These are phyloP conservation scores for Hylomyscus alleni DNA, from an alignment of 2,797 vertebrate genomes.

Conservation along the genomic window DNA sequence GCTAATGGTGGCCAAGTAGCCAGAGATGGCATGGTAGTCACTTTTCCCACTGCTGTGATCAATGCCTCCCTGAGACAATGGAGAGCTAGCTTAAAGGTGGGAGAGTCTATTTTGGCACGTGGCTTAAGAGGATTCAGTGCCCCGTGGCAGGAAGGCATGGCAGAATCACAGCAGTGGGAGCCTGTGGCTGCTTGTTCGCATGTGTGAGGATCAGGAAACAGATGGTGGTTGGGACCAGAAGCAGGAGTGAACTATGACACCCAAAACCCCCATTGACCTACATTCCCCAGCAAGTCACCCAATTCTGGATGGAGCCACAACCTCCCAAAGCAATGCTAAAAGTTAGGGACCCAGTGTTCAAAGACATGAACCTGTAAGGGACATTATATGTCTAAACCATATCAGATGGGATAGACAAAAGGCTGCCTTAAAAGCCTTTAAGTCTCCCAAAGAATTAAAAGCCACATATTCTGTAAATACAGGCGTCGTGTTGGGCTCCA, in stretches of 20 bases:
- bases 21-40: neutral
- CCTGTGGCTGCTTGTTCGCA: neutral
- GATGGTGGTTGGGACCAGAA: neutral
- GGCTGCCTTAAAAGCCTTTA: neutral
- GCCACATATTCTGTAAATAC: neutral
- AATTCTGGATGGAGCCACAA: neutral
- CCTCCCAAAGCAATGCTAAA: neutral
- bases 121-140: neutral
- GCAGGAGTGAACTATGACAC: neutral
- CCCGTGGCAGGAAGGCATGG: neutral
- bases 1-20: neutral
- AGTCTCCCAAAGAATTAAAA: neutral
- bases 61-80: neutral
- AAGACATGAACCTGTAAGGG: neutral
- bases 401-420: neutral
- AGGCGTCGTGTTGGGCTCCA: neutral
- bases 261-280: neutral
- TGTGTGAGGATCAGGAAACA: neutral
- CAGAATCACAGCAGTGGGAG: neutral
- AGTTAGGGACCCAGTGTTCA: neutral
- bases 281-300: neutral
- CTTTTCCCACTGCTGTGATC: too few species aligned
- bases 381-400: neutral
- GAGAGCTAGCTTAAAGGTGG: too few species aligned
- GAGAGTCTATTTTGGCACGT: neutral